These are phyloP conservation scores for Cyprinodon diabolis DNA, from an alignment of 2,797 vertebrate species.

Conservation along the genomic window DNA sequence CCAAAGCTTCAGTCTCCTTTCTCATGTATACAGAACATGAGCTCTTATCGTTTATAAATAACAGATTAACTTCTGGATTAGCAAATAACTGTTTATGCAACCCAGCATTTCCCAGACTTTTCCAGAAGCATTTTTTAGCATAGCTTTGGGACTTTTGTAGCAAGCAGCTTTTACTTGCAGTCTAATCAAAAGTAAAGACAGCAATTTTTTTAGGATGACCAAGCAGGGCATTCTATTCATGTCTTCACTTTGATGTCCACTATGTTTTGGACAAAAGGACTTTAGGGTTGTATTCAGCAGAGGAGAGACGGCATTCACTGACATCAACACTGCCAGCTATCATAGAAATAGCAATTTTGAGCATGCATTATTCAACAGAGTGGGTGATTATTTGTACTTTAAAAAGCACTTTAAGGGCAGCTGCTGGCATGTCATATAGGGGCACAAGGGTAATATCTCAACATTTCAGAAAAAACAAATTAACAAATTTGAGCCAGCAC, in stretches of 20 bases:
- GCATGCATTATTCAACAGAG: slow-evolving; percentile 78
- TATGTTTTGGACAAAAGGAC: slow-evolving; percentile 53
- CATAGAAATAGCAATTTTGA: slow-evolving; percentile 70
- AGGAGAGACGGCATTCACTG: slow-evolving; percentile 30
- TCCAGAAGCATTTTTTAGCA: slow-evolving; percentile 43
- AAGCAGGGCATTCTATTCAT: slow-evolving; percentile 56
- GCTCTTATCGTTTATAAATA: slow-evolving; percentile 1
- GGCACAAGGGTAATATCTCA: slow-evolving; percentile 50
- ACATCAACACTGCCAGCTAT: slow-evolving; percentile 59
- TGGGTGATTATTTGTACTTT: slow-evolving; percentile 74
- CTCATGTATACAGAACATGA: slow-evolving; percentile 3
- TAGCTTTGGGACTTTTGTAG: slow-evolving; percentile 29
- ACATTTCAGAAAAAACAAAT: slow-evolving; percentile 37
- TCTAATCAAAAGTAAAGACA: slow-evolving; percentile 17
- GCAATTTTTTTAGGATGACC: slow-evolving; percentile 47
- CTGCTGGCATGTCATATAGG: slow-evolving; percentile 49
- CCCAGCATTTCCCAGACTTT: slow-evolving; percentile 36
- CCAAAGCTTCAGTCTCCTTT: background rate
- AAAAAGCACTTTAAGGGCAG: slow-evolving; percentile 65
- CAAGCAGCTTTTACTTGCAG: slow-evolving; percentile 50
- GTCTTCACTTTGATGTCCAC: slow-evolving; percentile 47
- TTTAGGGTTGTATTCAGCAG: slow-evolving; percentile 64
- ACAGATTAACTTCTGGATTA: slow-evolving; percentile 4
- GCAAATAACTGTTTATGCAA: slow-evolving; percentile 20
- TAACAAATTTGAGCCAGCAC: slow-evolving; percentile 36